Percentiles rank a stretch among this genome's conserved stretches.
These are phyloP conservation scores for Zaprionus ghesquierei DNA, from an alignment of 1,140 invertebrate genomes.

Conservation along the genomic window DNA sequence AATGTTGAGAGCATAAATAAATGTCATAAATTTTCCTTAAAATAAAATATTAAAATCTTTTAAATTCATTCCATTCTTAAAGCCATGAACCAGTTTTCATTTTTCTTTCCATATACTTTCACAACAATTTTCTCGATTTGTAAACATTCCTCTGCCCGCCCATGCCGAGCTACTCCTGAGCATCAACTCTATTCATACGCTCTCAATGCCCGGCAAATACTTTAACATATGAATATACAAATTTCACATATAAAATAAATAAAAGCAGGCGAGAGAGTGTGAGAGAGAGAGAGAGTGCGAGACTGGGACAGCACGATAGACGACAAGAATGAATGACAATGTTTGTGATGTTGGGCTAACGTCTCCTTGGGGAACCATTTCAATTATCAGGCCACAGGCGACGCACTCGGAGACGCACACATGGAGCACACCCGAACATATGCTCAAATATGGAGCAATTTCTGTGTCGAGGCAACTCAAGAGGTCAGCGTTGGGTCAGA, in stretches of 20 bases:
- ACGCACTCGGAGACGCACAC: slow-evolving; percentile 31
- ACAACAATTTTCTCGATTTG: background rate
- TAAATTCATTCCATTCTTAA: background rate
- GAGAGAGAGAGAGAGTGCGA: background rate
- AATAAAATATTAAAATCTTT: background rate
- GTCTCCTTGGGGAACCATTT: slow-evolving; percentile 65
- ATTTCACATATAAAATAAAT: slow-evolving; percentile 32
- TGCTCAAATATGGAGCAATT: slow-evolving; percentile 67
- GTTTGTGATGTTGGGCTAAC: slow-evolving; percentile 33
- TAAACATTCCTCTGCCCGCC: background rate
- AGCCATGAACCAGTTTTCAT: background rate
- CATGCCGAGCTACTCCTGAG: too few species aligned
- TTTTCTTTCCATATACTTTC: background rate
- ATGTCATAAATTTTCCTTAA: background rate
- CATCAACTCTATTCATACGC: background rate
- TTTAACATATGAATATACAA: slow-evolving; percentile 7
- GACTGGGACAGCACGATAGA: background rate
- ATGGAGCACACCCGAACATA: slow-evolving; percentile 51
- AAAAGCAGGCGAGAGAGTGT: slow-evolving; percentile 7
- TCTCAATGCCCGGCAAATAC: background rate
- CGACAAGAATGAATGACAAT: slow-evolving; percentile 11
- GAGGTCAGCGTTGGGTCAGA: slow-evolving; percentile 33
- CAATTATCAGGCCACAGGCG: slow-evolving; percentile 68
- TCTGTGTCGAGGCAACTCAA: slow-evolving; percentile 48
- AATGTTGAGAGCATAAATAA: background rate